Conservation (phyloP, 1,140 invertebrate species). For the Drosophila mojavensis region DNA sequence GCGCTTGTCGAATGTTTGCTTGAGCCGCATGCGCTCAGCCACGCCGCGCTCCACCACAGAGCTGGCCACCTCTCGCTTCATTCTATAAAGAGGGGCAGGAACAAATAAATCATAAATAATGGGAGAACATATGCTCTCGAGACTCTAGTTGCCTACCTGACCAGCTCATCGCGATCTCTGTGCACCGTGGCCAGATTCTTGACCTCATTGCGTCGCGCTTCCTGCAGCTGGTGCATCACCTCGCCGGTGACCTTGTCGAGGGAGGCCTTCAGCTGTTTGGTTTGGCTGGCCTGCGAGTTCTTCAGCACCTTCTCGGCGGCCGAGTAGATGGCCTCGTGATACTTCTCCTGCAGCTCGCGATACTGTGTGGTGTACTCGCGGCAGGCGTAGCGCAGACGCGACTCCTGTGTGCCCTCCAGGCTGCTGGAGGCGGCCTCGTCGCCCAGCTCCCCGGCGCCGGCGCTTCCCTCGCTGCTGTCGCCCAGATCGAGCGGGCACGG, state of each 20-base stretch:
- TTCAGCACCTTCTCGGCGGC: constrained; percentile 92
- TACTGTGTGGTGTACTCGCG: constrained; percentile 91
- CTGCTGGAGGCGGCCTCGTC: constrained; percentile 84
- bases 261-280: constrained; percentile 89
- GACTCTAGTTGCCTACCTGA: constrained; percentile 84
- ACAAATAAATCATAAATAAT: neutral
- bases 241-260: constrained; percentile 92
- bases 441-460: constrained; percentile 63
- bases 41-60: constrained; percentile 93
- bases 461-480: constrained; percentile 82
- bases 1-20: constrained; percentile 90
- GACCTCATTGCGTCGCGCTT: constrained; percentile 93
- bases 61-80: constrained; percentile 90
- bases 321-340: constrained; percentile 91
- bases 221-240: constrained; percentile 92
- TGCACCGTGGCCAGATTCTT: constrained; percentile 92
- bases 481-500: constrained; percentile 74
- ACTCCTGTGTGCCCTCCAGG: constrained; percentile 88
- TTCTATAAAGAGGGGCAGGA: constrained; percentile 79
- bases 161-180: constrained; percentile 95
- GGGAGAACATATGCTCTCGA: neutral
- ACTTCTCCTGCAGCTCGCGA: constrained; percentile 92
- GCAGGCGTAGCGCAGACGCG: constrained; percentile 87
- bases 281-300: constrained; percentile 90
- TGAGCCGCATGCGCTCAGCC: constrained; percentile 90